Evolutionary conservation across 2,888 invertebrate species (phyloP).

Genomic region (Cephus spinipes): DNA sequence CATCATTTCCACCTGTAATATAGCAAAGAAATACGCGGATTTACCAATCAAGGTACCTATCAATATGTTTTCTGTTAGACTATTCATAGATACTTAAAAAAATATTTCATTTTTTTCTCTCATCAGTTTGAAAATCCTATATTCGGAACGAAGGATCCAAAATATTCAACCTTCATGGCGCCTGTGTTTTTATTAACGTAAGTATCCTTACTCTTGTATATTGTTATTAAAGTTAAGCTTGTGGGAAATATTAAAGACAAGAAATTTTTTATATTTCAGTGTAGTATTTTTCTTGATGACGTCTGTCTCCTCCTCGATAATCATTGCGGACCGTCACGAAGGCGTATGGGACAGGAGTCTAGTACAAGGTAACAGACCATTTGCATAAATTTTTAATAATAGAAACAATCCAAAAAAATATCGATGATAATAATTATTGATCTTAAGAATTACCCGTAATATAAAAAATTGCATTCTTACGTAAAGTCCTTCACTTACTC

Average conservation of each 20-base stretch:
- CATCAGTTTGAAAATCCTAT: constrained; percentile 76
- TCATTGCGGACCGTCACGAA: constrained; percentile 83
- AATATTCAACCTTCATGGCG: constrained; percentile 84
- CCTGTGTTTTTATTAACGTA: constrained; percentile 87
- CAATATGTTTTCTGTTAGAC: not conserved
- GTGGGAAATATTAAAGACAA: constrained; percentile 5
- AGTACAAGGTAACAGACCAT: constrained; percentile 73
- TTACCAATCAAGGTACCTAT: constrained; percentile 70
- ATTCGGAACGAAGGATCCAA: constrained; percentile 76
- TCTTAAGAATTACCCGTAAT: too few relatives aligned
- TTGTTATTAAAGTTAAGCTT: not conserved
- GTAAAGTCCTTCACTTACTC: too few relatives aligned
- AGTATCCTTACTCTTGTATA: constrained; percentile 55
- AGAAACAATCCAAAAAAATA: too few relatives aligned
- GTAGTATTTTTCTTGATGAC: constrained; percentile 88
- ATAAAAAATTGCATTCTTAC: too few relatives aligned
- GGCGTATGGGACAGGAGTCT: constrained; percentile 90
- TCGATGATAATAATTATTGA: too few relatives aligned
- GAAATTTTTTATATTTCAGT: constrained; percentile 66
- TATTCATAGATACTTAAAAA: not conserved
- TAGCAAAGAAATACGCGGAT: constrained; percentile 70
- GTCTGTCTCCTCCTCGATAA: constrained; percentile 84
- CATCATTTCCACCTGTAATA: constrained; percentile 75
- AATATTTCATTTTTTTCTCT: constrained; percentile 38
- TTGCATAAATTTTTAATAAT: too few relatives aligned